Base-by-base conservation (phyloP, 2,888 invertebrate species). In the Diogma glabrata region DNA sequence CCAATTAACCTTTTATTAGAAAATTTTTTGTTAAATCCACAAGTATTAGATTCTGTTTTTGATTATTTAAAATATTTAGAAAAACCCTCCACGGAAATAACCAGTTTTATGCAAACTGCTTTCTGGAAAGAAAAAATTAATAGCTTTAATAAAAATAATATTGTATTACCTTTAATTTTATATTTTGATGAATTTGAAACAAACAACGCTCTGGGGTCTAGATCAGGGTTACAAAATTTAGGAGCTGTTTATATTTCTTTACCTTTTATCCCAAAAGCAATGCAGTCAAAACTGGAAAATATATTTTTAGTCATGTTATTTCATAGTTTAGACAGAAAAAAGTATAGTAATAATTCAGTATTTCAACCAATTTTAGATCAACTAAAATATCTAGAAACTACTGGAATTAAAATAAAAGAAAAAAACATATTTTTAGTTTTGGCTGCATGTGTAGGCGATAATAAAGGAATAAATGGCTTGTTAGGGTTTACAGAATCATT, bases 321-420 rank as follows among this genome's bases (percentile, higher is more conserved):
- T 26, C 51, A 54, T 33, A 54, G 54, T 36, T 45, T 54, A 47
- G 54, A 54, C 38, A 40, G 36, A 47, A 52, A 50, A 26, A 36
- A 14, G 14, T 33, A 33, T 10, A 17, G 4, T 36, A 17, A 7
- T 7, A 36, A 36, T 14, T 22, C 36, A 19, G 48, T 51, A 16
- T 53, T 51, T 49, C 10, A 47, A 38, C 22, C 49, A 4, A 7
- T 53, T 38, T 12, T 51, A 5, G 12, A 28, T 8, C 23, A 53
- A 20, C 22, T 53, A 2, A 40, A 40, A 40, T 23, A 46, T 9
- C 12, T 53, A 9, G 49, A 49, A 36, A 49, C 3, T 2, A 30
- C n/a, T 2, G 51, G 53, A 1, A 40, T 53, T 8, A 3, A 24
- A 23, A 47, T 53, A 7, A 22, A 45, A 4, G 23, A 22, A 8